Evolutionary conservation across 2,797 vertebrate species (phyloP), one percentile per base, ranked within the genome.

Genomic region (Enteromius unitaeniatus): DNA sequence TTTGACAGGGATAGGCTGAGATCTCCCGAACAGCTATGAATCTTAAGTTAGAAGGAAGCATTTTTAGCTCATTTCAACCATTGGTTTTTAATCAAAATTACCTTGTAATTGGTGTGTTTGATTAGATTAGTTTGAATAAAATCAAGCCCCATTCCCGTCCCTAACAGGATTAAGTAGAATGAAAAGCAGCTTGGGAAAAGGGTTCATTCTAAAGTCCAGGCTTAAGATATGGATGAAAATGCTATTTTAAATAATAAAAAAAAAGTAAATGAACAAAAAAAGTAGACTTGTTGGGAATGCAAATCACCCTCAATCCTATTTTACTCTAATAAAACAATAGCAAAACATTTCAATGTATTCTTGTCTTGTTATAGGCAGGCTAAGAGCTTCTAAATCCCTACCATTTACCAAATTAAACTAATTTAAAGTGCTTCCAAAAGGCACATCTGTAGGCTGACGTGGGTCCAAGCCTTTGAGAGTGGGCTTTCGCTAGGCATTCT

Each of bases 321-420:
- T 97, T 96, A 96, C 96, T 95, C 95, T 96, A 97, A 97, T 96
- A 93, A 93, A 85, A 90, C 88, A 84, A 90, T 89, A 87, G 94
- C 91, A 95, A 95, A 95, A 95, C 95, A 96, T 96, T 97, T 96
- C 96, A 97, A 97, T 97, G 96, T 96, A 97, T 98, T 97, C 96
- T 93, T 95, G 95, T 97, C 96, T 97, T 95, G 96, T 96, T 95
- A 96, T 92, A 92, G 96, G 94, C 93, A 91, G 92, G 93, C 96
- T 96, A 96, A 97, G 96, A 97, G 96, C 95, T 96, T 97, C 95
- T 96, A 97, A 97, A 97, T 97, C 96, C 96, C 95, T 92, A 95
- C 96, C 97, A 97, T 98, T 99, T 99, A 98, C 96, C 97, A 97
- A 99, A 99, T 99, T 98, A 99, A 98, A 99, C 96, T 99, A 97